Conservation (phyloP, 2,113 vertebrate species). For the Tyto alba region DNA sequence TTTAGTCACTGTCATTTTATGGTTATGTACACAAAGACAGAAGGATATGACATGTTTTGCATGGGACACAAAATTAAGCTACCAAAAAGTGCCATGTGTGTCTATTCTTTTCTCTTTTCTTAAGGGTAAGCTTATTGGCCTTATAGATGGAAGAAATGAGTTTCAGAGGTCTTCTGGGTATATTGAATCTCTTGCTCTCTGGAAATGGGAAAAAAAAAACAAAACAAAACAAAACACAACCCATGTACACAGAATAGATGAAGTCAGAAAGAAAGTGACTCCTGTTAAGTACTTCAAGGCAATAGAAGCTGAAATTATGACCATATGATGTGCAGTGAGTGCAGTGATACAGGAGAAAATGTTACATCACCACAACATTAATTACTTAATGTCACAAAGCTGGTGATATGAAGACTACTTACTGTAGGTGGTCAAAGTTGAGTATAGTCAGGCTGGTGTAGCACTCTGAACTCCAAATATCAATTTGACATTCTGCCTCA, state of each 20-base stretch:
- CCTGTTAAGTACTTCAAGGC: not conserved
- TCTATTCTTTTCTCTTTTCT: not conserved
- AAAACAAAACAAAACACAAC: not conserved
- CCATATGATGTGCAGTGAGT: not conserved
- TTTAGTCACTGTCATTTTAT: not conserved
- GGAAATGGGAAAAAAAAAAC: not conserved
- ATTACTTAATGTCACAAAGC: constrained; percentile 28
- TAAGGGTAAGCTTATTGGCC: not conserved
- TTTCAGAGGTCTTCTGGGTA: not conserved
- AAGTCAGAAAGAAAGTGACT: not conserved
- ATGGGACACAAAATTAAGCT: not conserved
- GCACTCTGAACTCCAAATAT: not conserved
- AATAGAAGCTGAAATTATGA: not conserved
- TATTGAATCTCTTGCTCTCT: not conserved
- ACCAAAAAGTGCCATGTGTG: not conserved
- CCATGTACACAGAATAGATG: not conserved
- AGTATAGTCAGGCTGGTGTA: not conserved
- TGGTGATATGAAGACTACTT: not conserved
- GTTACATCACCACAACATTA: not conserved
- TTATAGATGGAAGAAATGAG: not conserved
- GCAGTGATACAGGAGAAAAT: not conserved
- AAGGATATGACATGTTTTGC: not conserved
- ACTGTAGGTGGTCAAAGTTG: not conserved
- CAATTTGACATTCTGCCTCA: not conserved
- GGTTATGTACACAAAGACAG: rapidly evolving